Base-by-base conservation (phyloP, 2,888 invertebrate species). In the Fragum whitleyi region DNA sequence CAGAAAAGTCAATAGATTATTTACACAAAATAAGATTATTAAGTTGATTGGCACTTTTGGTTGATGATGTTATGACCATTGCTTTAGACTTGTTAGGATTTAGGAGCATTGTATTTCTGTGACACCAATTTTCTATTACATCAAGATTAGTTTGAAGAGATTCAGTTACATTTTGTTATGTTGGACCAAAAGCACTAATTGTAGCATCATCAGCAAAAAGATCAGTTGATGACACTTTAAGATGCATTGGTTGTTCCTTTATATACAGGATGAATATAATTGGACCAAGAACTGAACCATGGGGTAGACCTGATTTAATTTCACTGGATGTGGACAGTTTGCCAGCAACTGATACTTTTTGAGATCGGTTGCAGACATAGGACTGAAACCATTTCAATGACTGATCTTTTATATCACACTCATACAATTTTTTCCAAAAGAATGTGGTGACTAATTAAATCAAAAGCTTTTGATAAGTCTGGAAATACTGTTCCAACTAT, bases 281-380 rank as follows among this genome's bases (percentile, higher is more conserved):
- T 6, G n/a, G 53, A 6, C 53, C 53, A 16, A 14, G n/a, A 6
- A 53, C 9, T 53, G 53, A 53, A n/a, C 62, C 62, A 32, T 62
- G 62, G 19, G 62, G 62, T 2, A 62, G 32, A 62, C 62, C 62
- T n/a, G 62, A 28, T 61, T 7, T 11, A 19, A 61, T 26, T 14
- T 6, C 6, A 7, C 3, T 7, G 28, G 61, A 7, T 19, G 26
- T 11, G 21, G 61, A 61, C 23, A 61, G 11, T 26, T 61, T 26
- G 23, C 61, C 61, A 14, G 26, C 6, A 11, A 61, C 7, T 14
- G 11, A 61, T 26, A 61, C 61, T 61, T 61, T 61, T 29, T 61
- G 61, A 7, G 61, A 61, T 6, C 61, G 23, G 9, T 61, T 19
- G 19, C 11, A 14, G 3, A 61, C 7, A 26, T 61, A 61, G 28